A percentile compares a stretch with the other conserved stretches of the same genome.
These are phyloP conservation scores for Regulus satrapa DNA, from an alignment of 2,113 vertebrate genomes.

Conservation along the genomic window DNA sequence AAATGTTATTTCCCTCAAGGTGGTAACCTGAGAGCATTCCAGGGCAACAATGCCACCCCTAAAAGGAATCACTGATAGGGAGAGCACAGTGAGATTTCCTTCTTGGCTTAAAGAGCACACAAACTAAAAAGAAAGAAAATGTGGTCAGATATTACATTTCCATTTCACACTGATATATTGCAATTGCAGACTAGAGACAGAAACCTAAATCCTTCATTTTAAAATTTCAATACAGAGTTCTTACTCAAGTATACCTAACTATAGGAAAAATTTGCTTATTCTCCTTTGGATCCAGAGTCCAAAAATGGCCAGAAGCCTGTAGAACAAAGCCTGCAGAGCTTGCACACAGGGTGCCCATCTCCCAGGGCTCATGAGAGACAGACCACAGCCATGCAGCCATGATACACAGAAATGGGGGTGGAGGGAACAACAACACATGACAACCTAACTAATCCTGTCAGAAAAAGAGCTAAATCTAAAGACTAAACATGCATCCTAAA, in stretches of 20 bases:
- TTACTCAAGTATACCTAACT: not conserved
- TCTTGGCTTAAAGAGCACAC: not conserved
- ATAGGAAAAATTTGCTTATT: not conserved
- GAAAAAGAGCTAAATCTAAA: not conserved
- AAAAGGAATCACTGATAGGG: not conserved
- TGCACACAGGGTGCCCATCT: not conserved
- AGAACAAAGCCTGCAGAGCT: not conserved
- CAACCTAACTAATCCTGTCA: not conserved
- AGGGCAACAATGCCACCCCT: not conserved
- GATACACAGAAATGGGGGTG: not conserved
- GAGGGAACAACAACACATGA: not conserved
- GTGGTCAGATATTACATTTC: not conserved
- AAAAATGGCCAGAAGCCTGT: not conserved
- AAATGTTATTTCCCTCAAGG: not conserved
- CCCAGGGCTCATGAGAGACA: not conserved
- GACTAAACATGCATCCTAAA: not conserved
- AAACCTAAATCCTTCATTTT: not conserved
- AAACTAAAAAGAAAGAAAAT: not conserved
- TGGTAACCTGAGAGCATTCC: not conserved
- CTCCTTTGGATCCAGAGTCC: not conserved
- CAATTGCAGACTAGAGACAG: not conserved
- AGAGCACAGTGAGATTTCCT: not conserved
- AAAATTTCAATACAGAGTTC: not conserved
- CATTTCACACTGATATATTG: rapidly evolving
- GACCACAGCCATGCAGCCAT: not conserved